Percentiles rank a stretch among this genome's conserved stretches.
Conservation (phyloP, 1,140 invertebrate species). For the Cyclina sinensis region DNA sequence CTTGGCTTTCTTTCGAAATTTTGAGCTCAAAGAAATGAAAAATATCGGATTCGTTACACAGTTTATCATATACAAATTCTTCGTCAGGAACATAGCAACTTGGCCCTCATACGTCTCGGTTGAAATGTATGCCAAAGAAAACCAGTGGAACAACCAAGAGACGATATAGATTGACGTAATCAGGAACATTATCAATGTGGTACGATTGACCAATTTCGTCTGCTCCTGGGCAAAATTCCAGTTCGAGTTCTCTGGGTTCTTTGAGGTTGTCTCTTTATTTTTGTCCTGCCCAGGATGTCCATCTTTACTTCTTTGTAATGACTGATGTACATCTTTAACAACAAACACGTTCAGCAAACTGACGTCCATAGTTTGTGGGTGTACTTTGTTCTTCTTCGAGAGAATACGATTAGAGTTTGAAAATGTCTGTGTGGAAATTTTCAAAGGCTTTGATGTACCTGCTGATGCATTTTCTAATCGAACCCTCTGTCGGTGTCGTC, state of each 20-base stretch:
- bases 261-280: no score
- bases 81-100: neutral
- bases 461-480: neutral
- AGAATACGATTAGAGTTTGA: neutral
- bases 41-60: conserved; percentile 33
- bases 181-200: conserved; percentile 32
- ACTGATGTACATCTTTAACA: no score
- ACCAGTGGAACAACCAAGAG: neutral
- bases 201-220: neutral
- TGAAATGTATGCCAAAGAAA: neutral
- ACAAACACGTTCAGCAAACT: no score
- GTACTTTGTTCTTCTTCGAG: neutral
- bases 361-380: conserved; percentile 1
- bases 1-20: conserved; percentile 25
- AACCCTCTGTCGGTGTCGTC: neutral
- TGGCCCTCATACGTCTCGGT: neutral
- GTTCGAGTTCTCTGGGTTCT: no score
- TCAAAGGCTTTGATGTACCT: neutral
- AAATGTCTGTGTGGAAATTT: neutral
- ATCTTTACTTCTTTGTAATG: no score
- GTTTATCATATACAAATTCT: conserved; percentile 2
- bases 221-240: no score
- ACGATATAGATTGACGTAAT: conserved; percentile 30
- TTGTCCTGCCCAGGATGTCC: no score
- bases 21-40: conserved; percentile 20